Percentiles rank a stretch among this genome's conserved stretches.
phyloP scores from a whole-genome alignment of 2,797 vertebrate species.

The Chaenodraco wilsoni region DNA sequence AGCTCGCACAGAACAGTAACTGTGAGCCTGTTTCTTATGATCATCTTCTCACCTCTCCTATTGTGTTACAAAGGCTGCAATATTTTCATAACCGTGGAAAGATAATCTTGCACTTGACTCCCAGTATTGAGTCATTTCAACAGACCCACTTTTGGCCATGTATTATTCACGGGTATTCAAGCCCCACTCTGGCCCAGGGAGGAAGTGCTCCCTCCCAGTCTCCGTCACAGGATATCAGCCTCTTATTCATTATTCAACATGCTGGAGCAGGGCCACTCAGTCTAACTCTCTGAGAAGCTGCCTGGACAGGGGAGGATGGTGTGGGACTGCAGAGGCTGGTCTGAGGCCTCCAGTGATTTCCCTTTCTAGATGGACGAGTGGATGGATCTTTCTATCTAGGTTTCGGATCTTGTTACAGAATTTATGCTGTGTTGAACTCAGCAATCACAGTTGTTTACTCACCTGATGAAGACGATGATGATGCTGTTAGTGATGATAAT shows the following conservation, averaged over 20 bases:
- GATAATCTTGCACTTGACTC: constrained; percentile 98
- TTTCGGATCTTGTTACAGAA: constrained; percentile 29
- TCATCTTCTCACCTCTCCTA: constrained; percentile 79
- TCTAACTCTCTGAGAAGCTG: constrained; percentile 80
- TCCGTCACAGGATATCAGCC: constrained; percentile 97
- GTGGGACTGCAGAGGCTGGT: constrained; percentile 59
- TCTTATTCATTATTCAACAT: constrained; percentile 99
- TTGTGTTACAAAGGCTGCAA: constrained; percentile 86
- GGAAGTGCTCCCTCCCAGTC: constrained; percentile 98
- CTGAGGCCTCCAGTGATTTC: constrained; percentile 87
- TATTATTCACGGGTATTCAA: constrained; percentile 99
- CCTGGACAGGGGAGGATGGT: constrained; percentile 69
- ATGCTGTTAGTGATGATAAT: constrained; percentile 46
- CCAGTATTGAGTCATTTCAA: constrained; percentile 98
- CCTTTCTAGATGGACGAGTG: constrained; percentile 29
- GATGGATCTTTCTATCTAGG: constrained; percentile 18
- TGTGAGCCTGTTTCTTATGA: constrained; percentile 37
- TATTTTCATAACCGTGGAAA: constrained; percentile 96
- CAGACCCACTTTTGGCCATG: constrained; percentile 95
- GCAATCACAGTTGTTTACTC: constrained; percentile 47
- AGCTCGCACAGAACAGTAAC: constrained; percentile 37
- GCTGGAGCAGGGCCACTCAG: constrained; percentile 92
- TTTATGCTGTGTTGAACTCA: constrained; percentile 15
- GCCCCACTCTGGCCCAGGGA: constrained; percentile 96
- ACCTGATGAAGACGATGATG: constrained; percentile 47